Conservation (phyloP, 1,140 invertebrate species). For the Trichonephila clavata region DNA sequence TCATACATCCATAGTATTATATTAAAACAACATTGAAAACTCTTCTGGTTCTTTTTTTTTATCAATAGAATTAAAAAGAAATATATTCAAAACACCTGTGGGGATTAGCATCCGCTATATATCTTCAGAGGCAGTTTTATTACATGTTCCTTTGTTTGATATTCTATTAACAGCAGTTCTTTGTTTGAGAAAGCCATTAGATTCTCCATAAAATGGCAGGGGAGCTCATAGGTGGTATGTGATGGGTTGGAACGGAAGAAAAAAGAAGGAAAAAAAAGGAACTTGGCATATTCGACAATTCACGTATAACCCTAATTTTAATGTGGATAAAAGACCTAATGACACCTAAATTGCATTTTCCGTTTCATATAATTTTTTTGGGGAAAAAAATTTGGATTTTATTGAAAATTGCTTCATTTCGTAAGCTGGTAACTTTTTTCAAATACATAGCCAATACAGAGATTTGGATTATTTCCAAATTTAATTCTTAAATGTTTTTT, state of each 20-base stretch:
- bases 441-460: no score
- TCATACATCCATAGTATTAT: not conserved
- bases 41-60: not conserved
- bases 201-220: not conserved
- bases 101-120: constrained; percentile 26
- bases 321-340: not conserved
- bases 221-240: not conserved
- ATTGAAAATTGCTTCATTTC: no score
- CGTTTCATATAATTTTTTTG: no score
- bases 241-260: not conserved
- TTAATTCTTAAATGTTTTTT: no score
- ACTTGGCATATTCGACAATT: not conserved
- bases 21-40: not conserved
- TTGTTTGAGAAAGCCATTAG: constrained; percentile 18
- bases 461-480: no score
- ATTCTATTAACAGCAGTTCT: constrained; percentile 15
- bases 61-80: not conserved
- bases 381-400: no score
- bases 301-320: not conserved
- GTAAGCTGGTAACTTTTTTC: no score
- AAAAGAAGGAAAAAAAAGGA: not conserved
- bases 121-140: constrained; percentile 23
- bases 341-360: not conserved
- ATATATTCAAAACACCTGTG: not conserved
- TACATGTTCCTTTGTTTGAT: constrained; percentile 6